These are phyloP conservation scores for Pygoscelis antarcticus DNA, from an alignment of 2,113 vertebrate species.

Conservation along the genomic window DNA sequence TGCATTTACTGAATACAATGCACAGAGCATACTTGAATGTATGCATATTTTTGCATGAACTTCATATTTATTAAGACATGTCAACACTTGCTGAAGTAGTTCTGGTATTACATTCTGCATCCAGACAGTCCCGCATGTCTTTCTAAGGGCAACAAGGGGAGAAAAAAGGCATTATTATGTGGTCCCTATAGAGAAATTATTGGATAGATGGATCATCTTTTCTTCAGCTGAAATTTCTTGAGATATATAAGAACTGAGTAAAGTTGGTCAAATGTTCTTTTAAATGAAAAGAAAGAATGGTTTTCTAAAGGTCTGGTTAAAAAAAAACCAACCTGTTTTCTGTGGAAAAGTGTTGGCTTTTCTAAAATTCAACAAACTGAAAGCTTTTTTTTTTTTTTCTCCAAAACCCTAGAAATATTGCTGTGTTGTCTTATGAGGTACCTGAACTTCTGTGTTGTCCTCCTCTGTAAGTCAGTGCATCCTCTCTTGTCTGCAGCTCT, in stretches of 20 bases:
- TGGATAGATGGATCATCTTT: neutral
- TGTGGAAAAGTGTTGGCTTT: neutral
- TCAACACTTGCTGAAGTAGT: neutral
- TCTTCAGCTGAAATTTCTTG: neutral
- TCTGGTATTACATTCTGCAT: neutral
- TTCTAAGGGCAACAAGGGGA: neutral
- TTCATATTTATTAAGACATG: neutral
- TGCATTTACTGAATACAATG: neutral
- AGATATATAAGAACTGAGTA: neutral
- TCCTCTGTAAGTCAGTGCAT: neutral
- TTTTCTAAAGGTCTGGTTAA: neutral
- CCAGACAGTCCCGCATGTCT: neutral
- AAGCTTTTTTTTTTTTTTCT: neutral
- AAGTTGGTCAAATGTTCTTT: neutral
- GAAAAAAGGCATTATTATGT: neutral
- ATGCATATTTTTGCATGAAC: neutral
- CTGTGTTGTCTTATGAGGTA: neutral
- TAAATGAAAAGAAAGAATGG: neutral
- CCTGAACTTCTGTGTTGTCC: neutral
- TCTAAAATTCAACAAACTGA: neutral
- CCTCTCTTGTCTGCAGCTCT: neutral
- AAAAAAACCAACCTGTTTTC: neutral
- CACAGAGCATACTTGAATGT: neutral
- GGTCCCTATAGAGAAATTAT: neutral
- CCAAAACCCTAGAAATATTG: neutral